Evolutionary conservation across 2,888 invertebrate species (phyloP).

Genomic region (Caenorhabditis imperialis): DNA sequence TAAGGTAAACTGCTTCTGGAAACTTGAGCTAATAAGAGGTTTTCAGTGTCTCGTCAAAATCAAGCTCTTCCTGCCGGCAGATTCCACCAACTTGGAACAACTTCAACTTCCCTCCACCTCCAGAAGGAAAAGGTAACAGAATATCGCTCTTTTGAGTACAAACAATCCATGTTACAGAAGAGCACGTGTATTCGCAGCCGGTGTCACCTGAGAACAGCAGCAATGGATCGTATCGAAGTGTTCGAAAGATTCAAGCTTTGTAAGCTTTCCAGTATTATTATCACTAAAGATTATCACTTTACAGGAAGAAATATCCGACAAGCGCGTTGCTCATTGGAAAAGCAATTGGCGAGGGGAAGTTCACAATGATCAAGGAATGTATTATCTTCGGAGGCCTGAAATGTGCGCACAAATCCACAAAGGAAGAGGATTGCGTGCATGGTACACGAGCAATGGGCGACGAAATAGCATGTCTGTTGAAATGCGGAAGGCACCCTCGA

Average conservation of each 20-base stretch:
- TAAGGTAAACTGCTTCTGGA: conserved; percentile 16
- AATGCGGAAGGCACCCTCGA: conserved; percentile 61
- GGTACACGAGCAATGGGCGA: conserved; percentile 65
- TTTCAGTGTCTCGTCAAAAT: conserved; percentile 59
- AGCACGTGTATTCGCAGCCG: conserved; percentile 46
- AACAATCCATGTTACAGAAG: conserved; percentile 15
- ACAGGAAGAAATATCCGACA: conserved; percentile 45
- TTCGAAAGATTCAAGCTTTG: conserved; percentile 25
- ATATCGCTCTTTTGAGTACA: neutral
- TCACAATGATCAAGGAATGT: conserved; percentile 68
- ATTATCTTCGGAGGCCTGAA: conserved; percentile 50
- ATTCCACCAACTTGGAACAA: conserved; percentile 66
- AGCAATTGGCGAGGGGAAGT: conserved; percentile 73
- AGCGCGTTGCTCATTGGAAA: conserved; percentile 54
- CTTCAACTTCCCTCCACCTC: conserved; percentile 74
- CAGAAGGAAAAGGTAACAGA: conserved; percentile 34
- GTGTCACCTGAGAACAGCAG: conserved; percentile 46
- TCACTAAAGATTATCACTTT: neutral
- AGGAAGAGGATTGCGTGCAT: conserved; percentile 59
- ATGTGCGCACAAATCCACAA: conserved; percentile 61
- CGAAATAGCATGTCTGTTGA: conserved; percentile 61
- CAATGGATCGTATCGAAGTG: conserved; percentile 38
- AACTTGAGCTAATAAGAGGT: neutral
- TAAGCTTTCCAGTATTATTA: conserved; percentile 1
- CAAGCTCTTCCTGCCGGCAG: conserved; percentile 45